phyloP scores from a whole-genome alignment of 2,113 vertebrate species.

The Parus major region DNA sequence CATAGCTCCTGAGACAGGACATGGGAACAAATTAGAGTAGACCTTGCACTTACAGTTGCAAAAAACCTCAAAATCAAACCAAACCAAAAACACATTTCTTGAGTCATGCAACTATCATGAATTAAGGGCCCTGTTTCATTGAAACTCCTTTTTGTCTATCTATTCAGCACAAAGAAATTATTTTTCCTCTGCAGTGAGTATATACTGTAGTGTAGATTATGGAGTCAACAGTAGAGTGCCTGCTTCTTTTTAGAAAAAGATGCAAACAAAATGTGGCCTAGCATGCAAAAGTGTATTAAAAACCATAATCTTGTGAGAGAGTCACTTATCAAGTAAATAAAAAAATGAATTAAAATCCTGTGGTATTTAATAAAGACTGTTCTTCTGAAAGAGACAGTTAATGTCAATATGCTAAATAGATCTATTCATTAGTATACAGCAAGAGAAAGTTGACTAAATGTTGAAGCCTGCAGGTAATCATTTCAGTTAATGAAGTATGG shows the following conservation, averaged over 20 bases:
- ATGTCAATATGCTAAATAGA: background rate
- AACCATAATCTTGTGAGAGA: background rate
- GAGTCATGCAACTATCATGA: background rate
- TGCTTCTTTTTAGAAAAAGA: background rate
- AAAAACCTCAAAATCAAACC: background rate
- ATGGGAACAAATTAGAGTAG: background rate
- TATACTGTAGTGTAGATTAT: background rate
- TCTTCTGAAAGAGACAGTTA: background rate
- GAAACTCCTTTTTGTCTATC: background rate
- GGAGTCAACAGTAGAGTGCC: background rate
- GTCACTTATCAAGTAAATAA: background rate
- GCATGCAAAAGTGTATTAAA: background rate
- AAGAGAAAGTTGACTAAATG: slow-evolving; percentile 5
- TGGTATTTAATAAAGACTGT: background rate
- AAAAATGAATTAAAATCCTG: background rate
- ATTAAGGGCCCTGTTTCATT: background rate
- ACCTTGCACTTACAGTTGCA: background rate
- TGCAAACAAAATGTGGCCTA: background rate
- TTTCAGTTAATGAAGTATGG: slow-evolving; percentile 44
- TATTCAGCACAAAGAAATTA: background rate
- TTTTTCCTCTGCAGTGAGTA: background rate
- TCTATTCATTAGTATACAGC: background rate
- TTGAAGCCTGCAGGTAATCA: slow-evolving; percentile 9
- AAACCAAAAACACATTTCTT: background rate
- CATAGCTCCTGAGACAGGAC: background rate